These are phyloP conservation scores for Tragelaphus scriptus DNA, from an alignment of 2,113 vertebrate genomes.

Conservation along the genomic window DNA sequence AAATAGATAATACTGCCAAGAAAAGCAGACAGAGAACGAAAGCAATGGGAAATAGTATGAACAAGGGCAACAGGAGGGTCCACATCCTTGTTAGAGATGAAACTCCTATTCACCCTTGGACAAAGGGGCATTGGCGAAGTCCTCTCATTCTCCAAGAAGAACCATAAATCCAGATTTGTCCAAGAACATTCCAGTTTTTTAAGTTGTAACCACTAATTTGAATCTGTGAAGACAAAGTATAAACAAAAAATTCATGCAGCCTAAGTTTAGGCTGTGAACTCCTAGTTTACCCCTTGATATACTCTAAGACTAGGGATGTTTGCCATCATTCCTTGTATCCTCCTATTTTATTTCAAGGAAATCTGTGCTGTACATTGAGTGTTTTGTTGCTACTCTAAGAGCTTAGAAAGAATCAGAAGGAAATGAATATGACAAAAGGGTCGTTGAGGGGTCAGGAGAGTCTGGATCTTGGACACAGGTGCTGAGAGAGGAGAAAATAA, in stretches of 20 bases:
- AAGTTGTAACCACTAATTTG: not conserved
- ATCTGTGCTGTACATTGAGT: not conserved
- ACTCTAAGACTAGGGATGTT: not conserved
- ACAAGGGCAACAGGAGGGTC: not conserved
- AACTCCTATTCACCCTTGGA: not conserved
- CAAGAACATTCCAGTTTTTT: not conserved
- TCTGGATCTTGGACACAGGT: fast-evolving
- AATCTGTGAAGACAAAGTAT: not conserved
- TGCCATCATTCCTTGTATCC: not conserved
- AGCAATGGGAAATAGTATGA: not conserved
- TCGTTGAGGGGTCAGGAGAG: fast-evolving
- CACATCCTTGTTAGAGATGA: not conserved
- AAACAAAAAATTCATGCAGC: not conserved
- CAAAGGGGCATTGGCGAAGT: not conserved
- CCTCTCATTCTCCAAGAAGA: not conserved
- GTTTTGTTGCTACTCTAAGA: not conserved
- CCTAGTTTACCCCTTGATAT: not conserved
- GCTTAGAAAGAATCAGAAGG: not conserved
- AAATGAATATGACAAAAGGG: not conserved
- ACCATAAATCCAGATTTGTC: not conserved
- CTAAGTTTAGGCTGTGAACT: not conserved
- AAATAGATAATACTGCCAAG: not conserved
- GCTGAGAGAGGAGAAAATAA: not conserved
- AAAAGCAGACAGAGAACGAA: not conserved
- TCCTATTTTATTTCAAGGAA: not conserved